Evolutionary conservation across 2,113 vertebrate genomes (phyloP).

Genomic region (Lycaon pictus): DNA sequence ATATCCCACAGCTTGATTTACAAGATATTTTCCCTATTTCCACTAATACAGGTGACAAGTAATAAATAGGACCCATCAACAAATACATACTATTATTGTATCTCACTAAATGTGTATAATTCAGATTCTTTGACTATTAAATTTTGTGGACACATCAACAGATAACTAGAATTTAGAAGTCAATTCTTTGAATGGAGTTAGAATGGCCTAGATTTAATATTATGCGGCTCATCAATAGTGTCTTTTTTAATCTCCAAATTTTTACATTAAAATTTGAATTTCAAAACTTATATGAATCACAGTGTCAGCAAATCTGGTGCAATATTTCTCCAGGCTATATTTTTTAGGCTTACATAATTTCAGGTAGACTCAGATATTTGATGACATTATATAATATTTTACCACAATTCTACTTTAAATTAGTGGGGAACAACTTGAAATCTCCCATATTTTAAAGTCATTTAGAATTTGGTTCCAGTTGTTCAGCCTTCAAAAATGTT

Average conservation of each 20-base stretch:
- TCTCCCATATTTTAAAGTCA: background rate
- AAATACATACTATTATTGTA: background rate
- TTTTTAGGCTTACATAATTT: constrained; percentile 14
- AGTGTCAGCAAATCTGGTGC: background rate
- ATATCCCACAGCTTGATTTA: background rate
- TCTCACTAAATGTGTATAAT: constrained; percentile 16
- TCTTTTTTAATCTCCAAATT: background rate
- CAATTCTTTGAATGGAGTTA: background rate
- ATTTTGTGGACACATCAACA: background rate
- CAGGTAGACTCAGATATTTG: background rate
- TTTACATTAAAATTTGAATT: constrained; percentile 13
- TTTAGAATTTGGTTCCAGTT: background rate
- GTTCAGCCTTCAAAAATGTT: background rate
- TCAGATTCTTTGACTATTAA: background rate
- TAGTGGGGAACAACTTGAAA: background rate
- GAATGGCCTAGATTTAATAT: background rate
- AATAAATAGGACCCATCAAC: constrained; percentile 28
- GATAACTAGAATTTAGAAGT: constrained; percentile 11
- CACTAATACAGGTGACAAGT: background rate
- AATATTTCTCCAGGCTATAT: background rate
- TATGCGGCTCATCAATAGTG: background rate
- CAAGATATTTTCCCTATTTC: constrained; percentile 1
- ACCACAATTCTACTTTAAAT: background rate
- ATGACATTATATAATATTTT: background rate
- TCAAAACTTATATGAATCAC: constrained; percentile 4